phyloP scores from a whole-genome alignment of 1,140 invertebrate genomes.

The Globodera rostochiensis region DNA sequence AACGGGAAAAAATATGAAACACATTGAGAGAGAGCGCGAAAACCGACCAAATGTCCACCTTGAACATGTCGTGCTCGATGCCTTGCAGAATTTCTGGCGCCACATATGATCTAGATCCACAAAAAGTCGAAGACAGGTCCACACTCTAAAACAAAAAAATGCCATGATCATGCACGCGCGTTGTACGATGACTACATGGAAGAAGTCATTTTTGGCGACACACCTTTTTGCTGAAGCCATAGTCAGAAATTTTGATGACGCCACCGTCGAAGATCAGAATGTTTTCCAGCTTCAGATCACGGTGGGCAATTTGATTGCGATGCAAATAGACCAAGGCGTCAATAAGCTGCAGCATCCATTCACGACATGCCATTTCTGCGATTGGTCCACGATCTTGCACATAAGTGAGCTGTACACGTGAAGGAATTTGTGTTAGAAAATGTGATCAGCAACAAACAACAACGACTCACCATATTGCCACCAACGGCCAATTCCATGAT shows the following conservation, averaged over 20 bases:
- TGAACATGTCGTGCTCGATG: slow-evolving; percentile 41
- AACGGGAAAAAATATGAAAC: background rate
- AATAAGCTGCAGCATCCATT: slow-evolving; percentile 68
- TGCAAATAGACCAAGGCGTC: slow-evolving; percentile 73
- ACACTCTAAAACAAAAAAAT: slow-evolving; percentile 19
- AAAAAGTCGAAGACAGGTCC: slow-evolving; percentile 64
- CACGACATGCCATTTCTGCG: slow-evolving; percentile 10
- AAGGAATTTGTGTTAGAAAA: background rate
- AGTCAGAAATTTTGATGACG: slow-evolving; percentile 72
- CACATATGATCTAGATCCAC: slow-evolving; percentile 74
- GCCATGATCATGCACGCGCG: background rate
- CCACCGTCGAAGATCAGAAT: slow-evolving; percentile 70
- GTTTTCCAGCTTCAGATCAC: slow-evolving; percentile 77
- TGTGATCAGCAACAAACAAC: background rate
- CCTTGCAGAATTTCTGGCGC: slow-evolving; percentile 72
- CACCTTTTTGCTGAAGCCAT: slow-evolving; percentile 71
- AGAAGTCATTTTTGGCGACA: no score
- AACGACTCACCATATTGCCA: slow-evolving; percentile 30
- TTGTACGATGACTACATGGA: no score
- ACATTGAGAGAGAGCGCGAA: background rate
- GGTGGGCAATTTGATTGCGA: slow-evolving; percentile 70
- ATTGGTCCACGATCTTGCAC: slow-evolving; percentile 37
- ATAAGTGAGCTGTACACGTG: slow-evolving; percentile 27
- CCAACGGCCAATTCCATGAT: slow-evolving; percentile 35
- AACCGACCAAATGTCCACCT: slow-evolving; percentile 46